Conservation (phyloP, 2,797 vertebrate genomes). For the Chrysolophus pictus region DNA sequence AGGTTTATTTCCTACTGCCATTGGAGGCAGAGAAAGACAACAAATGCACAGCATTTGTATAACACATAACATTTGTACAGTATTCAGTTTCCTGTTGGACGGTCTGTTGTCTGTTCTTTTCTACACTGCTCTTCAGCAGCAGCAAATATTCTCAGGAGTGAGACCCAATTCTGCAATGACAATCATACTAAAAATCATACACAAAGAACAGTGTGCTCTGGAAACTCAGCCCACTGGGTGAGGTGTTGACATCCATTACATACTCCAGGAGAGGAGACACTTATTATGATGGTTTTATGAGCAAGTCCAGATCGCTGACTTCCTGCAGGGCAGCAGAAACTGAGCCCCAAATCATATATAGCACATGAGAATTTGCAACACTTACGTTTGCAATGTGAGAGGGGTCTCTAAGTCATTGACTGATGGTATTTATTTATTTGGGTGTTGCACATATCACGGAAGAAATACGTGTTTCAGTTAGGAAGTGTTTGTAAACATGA, state of each 20-base stretch:
- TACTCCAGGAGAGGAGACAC: neutral
- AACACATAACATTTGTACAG: accelerated
- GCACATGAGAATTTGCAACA: constrained; percentile 26
- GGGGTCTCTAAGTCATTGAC: constrained; percentile 38
- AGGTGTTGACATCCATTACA: neutral
- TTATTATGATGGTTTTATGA: neutral
- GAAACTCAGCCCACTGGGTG: neutral
- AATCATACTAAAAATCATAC: neutral
- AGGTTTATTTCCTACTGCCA: neutral
- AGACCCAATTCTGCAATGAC: neutral
- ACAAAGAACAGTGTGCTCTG: neutral
- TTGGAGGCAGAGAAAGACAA: neutral
- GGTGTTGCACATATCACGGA: constrained; percentile 20
- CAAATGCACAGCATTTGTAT: neutral
- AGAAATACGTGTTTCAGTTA: constrained; percentile 34
- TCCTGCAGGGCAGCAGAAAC: neutral
- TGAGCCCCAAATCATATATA: neutral
- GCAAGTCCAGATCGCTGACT: neutral
- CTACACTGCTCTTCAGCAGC: neutral
- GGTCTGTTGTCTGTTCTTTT: neutral
- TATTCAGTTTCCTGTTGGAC: accelerated
- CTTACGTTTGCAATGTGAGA: constrained; percentile 27
- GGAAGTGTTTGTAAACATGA: constrained; percentile 41
- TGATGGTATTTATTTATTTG: constrained; percentile 57
- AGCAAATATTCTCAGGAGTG: neutral